Percentiles rank a stretch among this genome's conserved stretches.
Evolutionary conservation across 2,797 vertebrate species (phyloP).

Genomic region (Sphenopsis melanotis): DNA sequence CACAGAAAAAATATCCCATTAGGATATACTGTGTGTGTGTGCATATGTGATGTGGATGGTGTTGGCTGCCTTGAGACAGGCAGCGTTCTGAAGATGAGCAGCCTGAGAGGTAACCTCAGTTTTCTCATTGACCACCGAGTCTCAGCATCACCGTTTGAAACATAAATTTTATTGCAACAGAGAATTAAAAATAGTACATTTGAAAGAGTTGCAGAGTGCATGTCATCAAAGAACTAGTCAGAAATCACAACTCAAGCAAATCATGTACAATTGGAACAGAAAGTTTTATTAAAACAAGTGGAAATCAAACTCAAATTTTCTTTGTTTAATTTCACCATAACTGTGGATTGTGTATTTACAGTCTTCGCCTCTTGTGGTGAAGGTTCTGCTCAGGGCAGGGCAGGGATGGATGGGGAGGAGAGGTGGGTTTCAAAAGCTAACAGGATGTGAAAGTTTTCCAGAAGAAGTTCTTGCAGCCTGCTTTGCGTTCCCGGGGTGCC

Average conservation of each 20-base stretch:
- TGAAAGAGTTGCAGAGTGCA: slow-evolving; percentile 47
- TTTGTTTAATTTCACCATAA: slow-evolving; percentile 72
- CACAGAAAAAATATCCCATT: background rate
- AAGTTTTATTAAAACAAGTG: slow-evolving; percentile 75
- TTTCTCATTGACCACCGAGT: slow-evolving; percentile 43
- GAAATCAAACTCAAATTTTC: slow-evolving; percentile 67
- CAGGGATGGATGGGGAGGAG: background rate
- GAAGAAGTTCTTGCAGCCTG: slow-evolving; percentile 99
- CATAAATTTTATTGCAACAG: slow-evolving; percentile 85
- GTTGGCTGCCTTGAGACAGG: background rate
- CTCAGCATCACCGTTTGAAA: slow-evolving; percentile 75
- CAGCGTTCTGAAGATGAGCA: rapidly evolving
- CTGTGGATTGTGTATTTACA: slow-evolving; percentile 81
- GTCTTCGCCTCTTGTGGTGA: slow-evolving; percentile 71
- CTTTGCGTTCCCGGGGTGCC: slow-evolving; percentile 93
- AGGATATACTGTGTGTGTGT: too few relatives aligned
- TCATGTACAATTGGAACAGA: slow-evolving; percentile 76
- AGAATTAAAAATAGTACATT: slow-evolving; percentile 83
- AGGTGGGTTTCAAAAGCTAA: slow-evolving; percentile 74
- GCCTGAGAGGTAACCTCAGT: background rate
- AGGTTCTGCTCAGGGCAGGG: slow-evolving; percentile 52
- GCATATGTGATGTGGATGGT: rapidly evolving
- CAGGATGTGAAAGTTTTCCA: slow-evolving; percentile 99
- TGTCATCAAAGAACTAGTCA: slow-evolving; percentile 54
- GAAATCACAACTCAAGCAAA: slow-evolving; percentile 73